These are phyloP conservation scores for Pandemis cinnamomeana DNA, from an alignment of 2,888 invertebrate genomes.

Conservation along the genomic window DNA sequence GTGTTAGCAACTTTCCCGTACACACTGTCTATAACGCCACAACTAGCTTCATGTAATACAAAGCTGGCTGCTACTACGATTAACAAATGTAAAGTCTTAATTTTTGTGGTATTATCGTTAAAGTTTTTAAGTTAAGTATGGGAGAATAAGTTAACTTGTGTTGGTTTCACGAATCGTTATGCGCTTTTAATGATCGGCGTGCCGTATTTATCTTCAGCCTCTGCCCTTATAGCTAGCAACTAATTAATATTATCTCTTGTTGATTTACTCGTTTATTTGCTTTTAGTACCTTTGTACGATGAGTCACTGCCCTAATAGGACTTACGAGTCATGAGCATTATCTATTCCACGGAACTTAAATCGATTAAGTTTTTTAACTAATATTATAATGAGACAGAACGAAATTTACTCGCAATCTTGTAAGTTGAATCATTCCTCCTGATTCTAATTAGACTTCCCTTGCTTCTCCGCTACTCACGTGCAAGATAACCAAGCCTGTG, in stretches of 20 bases:
- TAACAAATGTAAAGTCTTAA: slow-evolving; percentile 26
- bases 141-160: background rate
- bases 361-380: slow-evolving; percentile 9
- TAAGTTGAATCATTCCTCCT: background rate
- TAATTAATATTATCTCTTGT: slow-evolving; percentile 34
- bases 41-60: slow-evolving; percentile 20
- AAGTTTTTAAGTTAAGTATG: background rate
- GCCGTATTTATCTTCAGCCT: slow-evolving; percentile 26
- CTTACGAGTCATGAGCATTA: slow-evolving; percentile 4
- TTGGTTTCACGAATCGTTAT: slow-evolving; percentile 9
- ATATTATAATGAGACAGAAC: background rate
- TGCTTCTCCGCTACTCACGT: no score
- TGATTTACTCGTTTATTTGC: slow-evolving; percentile 11
- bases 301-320: slow-evolving; percentile 6
- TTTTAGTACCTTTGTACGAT: slow-evolving; percentile 33
- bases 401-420: background rate
- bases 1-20: slow-evolving; percentile 44
- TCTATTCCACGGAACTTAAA: slow-evolving; percentile 18
- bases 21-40: slow-evolving; percentile 43
- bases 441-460: background rate
- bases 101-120: background rate
- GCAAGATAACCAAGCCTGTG: no score
- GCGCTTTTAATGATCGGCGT: slow-evolving; percentile 1
- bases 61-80: slow-evolving; percentile 17
- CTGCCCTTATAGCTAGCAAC: slow-evolving; percentile 20